Evolutionary conservation across 37 sponge, comb jelly and placozoan genomes (phyloP), one percentile per base, ranked within the genome.

Genomic region (Aplysina aerophoba): DNA sequence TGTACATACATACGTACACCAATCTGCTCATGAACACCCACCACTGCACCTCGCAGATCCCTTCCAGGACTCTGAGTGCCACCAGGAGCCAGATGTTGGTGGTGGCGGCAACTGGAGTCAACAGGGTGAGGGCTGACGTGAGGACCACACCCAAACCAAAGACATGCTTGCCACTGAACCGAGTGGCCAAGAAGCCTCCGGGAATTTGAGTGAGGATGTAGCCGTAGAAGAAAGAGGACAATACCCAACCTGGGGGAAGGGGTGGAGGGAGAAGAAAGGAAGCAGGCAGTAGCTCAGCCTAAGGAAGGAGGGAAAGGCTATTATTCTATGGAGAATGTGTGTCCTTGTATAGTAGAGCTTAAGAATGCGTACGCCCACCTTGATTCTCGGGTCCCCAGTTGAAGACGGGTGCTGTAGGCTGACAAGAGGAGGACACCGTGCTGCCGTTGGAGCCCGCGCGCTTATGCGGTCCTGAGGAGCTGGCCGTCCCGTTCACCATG

Each of bases 121-220:
- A 75, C 8, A 98, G 82, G 6, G 99, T 92, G 21, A 98, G 89
- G 17, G 91, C 77, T 25, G 93, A 55, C 31, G 99, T 95, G 73
- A 95, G 74, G 57, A 92, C 66, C 44, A 95, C 63, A 24, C 96
- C 95, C 20, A 98, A 17, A 35, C 96, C 96, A 78, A 87, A 94
- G 58, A 94, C 87, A 86, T 86, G 88, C 68, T 91, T 92, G 22
- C 95, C 96, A 14, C 98, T 96, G 71, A 88, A 33, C 59, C 79
- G 58, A 11, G 68, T 62, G 22, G 96, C 94, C 40, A 98, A 81
- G 83, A 41, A 82, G 13, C 98, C 98, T 0, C 98, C 98, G 36
- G 99, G 99, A 56, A 98, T 79, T 74, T 98, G 99, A 13, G 96
- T 97, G 24, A 98, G 19, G 20, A 94, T 78, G 85, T 98, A 98